Conservation (phyloP, 2,113 vertebrate species). For the Pampusana beccarii region DNA sequence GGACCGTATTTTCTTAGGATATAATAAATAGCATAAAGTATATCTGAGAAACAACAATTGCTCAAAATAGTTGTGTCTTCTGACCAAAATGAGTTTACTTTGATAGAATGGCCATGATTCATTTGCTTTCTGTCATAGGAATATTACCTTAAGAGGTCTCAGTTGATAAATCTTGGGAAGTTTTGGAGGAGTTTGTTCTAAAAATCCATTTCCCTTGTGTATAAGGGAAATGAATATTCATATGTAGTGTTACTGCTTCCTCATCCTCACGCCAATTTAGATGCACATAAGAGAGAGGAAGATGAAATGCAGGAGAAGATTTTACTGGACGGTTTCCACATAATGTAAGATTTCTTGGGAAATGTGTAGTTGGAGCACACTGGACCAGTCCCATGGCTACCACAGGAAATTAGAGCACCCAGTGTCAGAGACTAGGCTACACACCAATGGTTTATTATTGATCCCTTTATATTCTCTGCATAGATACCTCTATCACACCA, state of each 20-base stretch:
- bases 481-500: neutral
- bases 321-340: neutral
- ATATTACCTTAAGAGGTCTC: neutral
- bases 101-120: neutral
- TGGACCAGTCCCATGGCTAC: neutral
- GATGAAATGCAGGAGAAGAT: neutral
- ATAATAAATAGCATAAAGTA: neutral
- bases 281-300: neutral
- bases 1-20: neutral
- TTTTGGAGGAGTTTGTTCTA: neutral
- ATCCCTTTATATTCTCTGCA: neutral
- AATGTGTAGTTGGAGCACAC: neutral
- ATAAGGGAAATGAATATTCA: neutral
- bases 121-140: neutral
- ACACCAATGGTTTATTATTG: neutral
- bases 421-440: neutral
- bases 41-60: neutral
- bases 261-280: neutral
- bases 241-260: accelerated
- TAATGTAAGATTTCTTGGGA: neutral
- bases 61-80: neutral
- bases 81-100: neutral
- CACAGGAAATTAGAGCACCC: neutral
- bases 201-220: neutral
- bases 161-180: neutral